Evolutionary conservation across 2,113 vertebrate species (phyloP).

Genomic region (Peromyscus maniculatus): DNA sequence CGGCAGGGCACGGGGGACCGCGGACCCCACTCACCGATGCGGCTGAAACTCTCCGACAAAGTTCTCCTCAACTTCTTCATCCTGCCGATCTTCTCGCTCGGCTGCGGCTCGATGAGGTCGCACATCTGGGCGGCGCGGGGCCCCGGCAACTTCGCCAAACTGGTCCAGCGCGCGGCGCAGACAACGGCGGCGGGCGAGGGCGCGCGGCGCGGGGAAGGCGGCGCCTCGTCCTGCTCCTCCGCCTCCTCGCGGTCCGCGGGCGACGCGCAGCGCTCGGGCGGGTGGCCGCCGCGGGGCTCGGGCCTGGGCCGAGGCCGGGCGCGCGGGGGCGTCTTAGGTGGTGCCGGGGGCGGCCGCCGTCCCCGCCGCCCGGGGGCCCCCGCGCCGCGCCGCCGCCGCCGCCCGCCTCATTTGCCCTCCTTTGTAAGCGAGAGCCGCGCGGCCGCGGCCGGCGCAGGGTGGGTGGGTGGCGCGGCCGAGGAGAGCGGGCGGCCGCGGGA

Average conservation of each 20-base stretch:
- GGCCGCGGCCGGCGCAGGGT: conserved; percentile 25
- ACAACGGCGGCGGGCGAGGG: conserved; percentile 73
- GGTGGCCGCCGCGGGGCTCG: neutral
- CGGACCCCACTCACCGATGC: conserved; percentile 92
- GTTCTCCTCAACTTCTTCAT: conserved; percentile 99
- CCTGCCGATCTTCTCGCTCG: conserved; percentile 88
- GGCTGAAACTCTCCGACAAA: conserved; percentile 98
- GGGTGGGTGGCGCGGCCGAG: neutral
- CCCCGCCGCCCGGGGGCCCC: conserved; percentile 3
- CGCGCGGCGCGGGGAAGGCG: conserved; percentile 75
- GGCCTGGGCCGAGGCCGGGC: conserved; percentile 53
- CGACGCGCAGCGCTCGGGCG: conserved; percentile 45
- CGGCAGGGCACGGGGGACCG: neutral
- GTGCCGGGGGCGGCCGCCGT: conserved; percentile 62
- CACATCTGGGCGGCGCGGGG: conserved; percentile 78
- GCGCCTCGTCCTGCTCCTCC: conserved; percentile 59
- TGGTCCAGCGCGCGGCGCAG: conserved; percentile 77
- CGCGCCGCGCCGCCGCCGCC: conserved; percentile 64
- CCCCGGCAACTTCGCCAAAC: conserved; percentile 77
- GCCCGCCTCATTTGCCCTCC: conserved; percentile 75
- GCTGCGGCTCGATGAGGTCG: conserved; percentile 81
- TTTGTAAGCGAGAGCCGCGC: conserved; percentile 61
- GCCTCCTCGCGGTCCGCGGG: conserved; percentile 47
- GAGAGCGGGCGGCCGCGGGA: neutral
- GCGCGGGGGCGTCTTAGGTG: conserved; percentile 64